phyloP scores from a whole-genome alignment of 2,888 invertebrate genomes.

The Arge pagana region DNA sequence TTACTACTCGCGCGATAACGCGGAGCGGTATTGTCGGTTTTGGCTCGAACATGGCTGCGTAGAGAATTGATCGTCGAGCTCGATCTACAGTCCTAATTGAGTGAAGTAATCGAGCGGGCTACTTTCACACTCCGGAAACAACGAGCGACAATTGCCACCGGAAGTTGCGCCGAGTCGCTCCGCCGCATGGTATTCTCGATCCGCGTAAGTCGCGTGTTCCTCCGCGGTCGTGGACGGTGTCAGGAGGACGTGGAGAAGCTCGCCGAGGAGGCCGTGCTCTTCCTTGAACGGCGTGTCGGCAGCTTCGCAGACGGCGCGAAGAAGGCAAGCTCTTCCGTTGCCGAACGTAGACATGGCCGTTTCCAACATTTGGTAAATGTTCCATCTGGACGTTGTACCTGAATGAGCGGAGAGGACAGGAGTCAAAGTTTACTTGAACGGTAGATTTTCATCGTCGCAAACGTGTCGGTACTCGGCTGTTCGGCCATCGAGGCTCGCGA shows the following conservation, averaged over 20 bases:
- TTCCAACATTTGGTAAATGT: slow-evolving; percentile 68
- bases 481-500: too few species aligned
- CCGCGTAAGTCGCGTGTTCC: slow-evolving; percentile 64
- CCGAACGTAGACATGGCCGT: slow-evolving; percentile 59
- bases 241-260: slow-evolving; percentile 76
- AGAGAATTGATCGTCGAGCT: too few species aligned
- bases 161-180: slow-evolving; percentile 65
- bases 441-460: neutral
- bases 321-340: slow-evolving; percentile 66
- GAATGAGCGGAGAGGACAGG: neutral
- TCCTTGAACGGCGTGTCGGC: slow-evolving; percentile 70
- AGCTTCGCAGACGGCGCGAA: slow-evolving; percentile 78
- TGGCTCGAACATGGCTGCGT: too few species aligned
- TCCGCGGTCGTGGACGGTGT: slow-evolving; percentile 74
- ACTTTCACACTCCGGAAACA: slow-evolving; percentile 66
- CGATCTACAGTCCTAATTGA: slow-evolving; percentile 35
- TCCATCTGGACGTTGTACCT: slow-evolving; percentile 57
- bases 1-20: too few species aligned
- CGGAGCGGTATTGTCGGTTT: too few species aligned
- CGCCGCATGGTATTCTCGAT: slow-evolving; percentile 74
- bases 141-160: slow-evolving; percentile 52
- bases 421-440: slow-evolving; percentile 15
- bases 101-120: slow-evolving; percentile 65
- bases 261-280: slow-evolving; percentile 73
- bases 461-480: too few species aligned